Conservation (phyloP, 2,888 invertebrate species). For the Noctua janthina region DNA sequence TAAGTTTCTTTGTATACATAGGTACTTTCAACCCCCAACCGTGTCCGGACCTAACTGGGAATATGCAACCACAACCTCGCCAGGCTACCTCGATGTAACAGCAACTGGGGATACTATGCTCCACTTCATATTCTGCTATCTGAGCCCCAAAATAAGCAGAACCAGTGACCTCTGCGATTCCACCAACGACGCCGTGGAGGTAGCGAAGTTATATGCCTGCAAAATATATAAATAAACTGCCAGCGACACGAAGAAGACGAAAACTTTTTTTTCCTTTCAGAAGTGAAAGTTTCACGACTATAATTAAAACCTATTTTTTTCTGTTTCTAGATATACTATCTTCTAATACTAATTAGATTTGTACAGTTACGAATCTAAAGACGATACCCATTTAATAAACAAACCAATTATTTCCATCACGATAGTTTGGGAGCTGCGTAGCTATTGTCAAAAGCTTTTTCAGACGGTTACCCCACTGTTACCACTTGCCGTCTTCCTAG, state of each 20-base stretch:
- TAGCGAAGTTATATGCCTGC: not conserved
- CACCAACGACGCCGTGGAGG: not conserved
- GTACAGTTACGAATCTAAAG: not conserved
- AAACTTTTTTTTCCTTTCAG: not conserved
- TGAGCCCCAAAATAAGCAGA: not conserved
- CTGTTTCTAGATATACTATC: not conserved
- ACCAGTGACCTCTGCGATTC: not conserved
- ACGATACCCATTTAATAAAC: conserved; percentile 29
- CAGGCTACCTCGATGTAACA: not conserved
- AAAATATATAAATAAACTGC: not conserved
- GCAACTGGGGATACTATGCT: not conserved
- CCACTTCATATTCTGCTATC: not conserved
- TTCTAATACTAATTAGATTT: not conserved
- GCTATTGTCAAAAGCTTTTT: conserved; percentile 66
- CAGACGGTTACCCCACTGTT: conserved; percentile 61
- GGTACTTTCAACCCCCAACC: not conserved
- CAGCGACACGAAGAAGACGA: not conserved
- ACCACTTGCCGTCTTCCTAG: conserved; percentile 69
- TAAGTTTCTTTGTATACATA: not conserved
- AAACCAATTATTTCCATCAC: conserved; percentile 47
- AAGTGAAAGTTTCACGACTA: not conserved
- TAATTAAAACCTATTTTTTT: not conserved
- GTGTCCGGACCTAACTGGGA: not conserved
- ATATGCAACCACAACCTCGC: not conserved
- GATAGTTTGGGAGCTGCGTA: conserved; percentile 53